Evolutionary conservation across 2,797 vertebrate genomes (phyloP).

Genomic region (Glyptemys insculpta): DNA sequence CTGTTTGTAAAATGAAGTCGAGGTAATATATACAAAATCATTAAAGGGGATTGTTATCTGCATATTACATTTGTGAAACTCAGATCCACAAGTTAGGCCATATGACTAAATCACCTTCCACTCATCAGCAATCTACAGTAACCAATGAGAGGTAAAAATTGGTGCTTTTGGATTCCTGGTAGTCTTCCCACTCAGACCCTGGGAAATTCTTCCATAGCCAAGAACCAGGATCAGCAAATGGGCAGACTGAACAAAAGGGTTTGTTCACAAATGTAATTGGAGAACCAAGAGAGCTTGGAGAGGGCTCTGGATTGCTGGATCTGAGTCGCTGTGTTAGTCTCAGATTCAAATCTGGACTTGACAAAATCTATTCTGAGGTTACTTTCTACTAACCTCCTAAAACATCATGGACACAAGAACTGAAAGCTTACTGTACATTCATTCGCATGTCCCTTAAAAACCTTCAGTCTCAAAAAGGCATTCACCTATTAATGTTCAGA

Average conservation of each 20-base stretch:
- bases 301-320: background rate
- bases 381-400: slow-evolving; percentile 20
- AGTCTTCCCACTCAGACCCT: background rate
- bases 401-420: slow-evolving; percentile 41
- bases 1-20: background rate
- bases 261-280: background rate
- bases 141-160: background rate
- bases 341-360: slow-evolving; percentile 14
- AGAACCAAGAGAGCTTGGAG: background rate
- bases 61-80: background rate
- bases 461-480: slow-evolving; percentile 2
- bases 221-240: background rate
- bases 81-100: background rate
- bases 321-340: slow-evolving; percentile 28
- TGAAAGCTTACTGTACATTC: background rate
- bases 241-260: background rate
- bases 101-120: background rate
- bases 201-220: background rate
- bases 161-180: background rate
- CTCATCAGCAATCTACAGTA: background rate
- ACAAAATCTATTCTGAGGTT: slow-evolving; percentile 10
- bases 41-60: background rate
- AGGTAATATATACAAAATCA: background rate
- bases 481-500: background rate
- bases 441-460: background rate